Percentiles rank a stretch among this genome's conserved stretches.
phyloP scores from a whole-genome alignment of 2,797 vertebrate species.

The Tokudaia muenninki region DNA sequence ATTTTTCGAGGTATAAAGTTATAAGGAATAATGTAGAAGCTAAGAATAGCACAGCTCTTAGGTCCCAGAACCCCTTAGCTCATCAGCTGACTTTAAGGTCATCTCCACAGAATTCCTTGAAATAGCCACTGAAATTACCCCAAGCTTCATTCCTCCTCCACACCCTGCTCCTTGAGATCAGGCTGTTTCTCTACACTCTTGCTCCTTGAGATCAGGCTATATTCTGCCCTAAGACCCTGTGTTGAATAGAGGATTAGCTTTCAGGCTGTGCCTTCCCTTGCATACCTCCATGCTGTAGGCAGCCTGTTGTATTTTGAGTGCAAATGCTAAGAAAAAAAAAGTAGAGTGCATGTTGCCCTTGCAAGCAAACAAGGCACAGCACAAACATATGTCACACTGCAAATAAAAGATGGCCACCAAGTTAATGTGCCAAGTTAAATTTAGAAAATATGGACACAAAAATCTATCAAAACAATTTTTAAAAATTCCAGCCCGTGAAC shows the following conservation, averaged over 20 bases:
- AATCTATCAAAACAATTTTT: not conserved
- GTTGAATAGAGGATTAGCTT: not conserved
- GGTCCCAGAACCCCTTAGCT: not conserved
- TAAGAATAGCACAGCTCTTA: not conserved
- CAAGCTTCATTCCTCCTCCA: not conserved
- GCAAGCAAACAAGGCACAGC: not conserved
- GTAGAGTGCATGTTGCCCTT: not conserved
- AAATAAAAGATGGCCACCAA: not conserved
- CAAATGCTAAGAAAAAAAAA: not conserved
- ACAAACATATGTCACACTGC: not conserved
- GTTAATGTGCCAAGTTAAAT: not conserved
- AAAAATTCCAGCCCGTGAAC: not conserved
- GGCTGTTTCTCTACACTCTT: not conserved
- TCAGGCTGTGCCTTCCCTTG: not conserved
- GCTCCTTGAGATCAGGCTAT: too few species aligned
- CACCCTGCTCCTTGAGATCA: not conserved
- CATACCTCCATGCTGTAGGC: not conserved
- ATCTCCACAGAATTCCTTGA: not conserved
- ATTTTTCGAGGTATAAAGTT: slow-evolving; percentile 15
- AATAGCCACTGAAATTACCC: not conserved
- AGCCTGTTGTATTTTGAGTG: not conserved
- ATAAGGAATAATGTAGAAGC: slow-evolving; percentile 3
- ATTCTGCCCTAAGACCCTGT: not conserved
- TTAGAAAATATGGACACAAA: not conserved
- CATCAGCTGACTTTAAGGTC: not conserved